These are phyloP conservation scores for Saccostrea echinata DNA, from an alignment of 1,140 invertebrate genomes.

Conservation along the genomic window DNA sequence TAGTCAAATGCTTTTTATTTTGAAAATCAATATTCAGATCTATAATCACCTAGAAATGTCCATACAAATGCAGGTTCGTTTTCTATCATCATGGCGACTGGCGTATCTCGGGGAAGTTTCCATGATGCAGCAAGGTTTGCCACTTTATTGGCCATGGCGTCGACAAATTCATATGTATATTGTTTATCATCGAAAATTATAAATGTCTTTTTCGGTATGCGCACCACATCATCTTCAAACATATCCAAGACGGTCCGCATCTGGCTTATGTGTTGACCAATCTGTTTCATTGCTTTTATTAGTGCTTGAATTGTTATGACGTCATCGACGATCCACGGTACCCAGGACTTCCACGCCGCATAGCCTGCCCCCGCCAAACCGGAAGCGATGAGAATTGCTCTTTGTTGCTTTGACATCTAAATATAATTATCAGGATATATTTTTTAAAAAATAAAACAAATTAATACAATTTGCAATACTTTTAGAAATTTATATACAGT, in stretches of 20 bases:
- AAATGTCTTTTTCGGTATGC: too few species aligned
- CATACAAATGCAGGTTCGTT: conserved; percentile 68
- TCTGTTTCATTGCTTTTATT: neutral
- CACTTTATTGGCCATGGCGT: too few species aligned
- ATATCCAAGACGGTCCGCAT: conserved; percentile 54
- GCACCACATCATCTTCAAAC: too few species aligned
- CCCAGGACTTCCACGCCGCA: conserved; percentile 33
- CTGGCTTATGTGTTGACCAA: neutral
- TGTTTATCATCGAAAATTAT: too few species aligned
- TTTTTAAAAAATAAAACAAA: too few species aligned
- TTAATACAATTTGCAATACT: too few species aligned
- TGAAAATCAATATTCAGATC: too few species aligned
- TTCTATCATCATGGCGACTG: conserved; percentile 64
- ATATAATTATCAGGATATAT: too few species aligned
- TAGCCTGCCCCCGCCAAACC: conserved; percentile 22
- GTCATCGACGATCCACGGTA: conserved; percentile 47
- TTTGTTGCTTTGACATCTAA: conserved; percentile 7
- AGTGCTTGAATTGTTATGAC: conserved; percentile 20
- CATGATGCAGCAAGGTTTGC: too few species aligned
- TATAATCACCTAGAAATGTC: conserved; percentile 62
- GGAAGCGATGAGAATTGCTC: neutral
- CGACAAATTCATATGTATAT: too few species aligned
- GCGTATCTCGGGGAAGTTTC: conserved; percentile 46
- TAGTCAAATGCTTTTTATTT: too few species aligned
- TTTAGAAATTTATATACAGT: too few species aligned